Evolutionary conservation across 1,140 invertebrate species (phyloP).

Genomic region (Alviniconcha marisindica): DNA sequence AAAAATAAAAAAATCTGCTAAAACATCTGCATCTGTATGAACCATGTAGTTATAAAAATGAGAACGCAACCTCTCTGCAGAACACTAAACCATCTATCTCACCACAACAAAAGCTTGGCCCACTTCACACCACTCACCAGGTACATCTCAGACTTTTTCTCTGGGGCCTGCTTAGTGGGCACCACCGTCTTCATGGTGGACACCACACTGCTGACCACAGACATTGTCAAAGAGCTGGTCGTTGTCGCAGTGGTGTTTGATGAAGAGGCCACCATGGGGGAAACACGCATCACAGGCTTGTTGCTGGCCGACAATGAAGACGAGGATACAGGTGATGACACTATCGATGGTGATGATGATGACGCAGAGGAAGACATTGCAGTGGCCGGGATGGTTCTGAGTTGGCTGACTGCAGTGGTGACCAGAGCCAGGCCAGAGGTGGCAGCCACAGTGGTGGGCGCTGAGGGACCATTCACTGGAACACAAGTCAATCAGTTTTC

Average conservation of each 20-base stretch:
- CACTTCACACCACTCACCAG: slow-evolving; percentile 55
- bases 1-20: too few species aligned
- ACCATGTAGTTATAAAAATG: too few species aligned
- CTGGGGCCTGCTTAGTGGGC: slow-evolving; percentile 35
- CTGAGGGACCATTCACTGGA: slow-evolving; percentile 58
- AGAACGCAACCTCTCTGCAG: too few species aligned
- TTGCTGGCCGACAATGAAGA: slow-evolving; percentile 12
- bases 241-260: slow-evolving; percentile 13
- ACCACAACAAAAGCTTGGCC: too few species aligned
- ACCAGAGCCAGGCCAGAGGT: slow-evolving; percentile 41
- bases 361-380: not conserved
- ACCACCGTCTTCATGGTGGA: slow-evolving; percentile 34
- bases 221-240: not conserved
- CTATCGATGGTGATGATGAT: slow-evolving; percentile 2
- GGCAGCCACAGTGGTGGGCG: slow-evolving; percentile 56
- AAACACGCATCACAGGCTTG: slow-evolving; percentile 54
- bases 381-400: slow-evolving; percentile 48
- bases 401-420: slow-evolving; percentile 50
- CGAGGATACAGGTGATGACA: slow-evolving; percentile 31
- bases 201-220: slow-evolving; percentile 40
- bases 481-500: not conserved
- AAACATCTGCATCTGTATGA: too few species aligned
- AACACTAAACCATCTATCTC: too few species aligned
- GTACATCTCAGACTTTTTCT: slow-evolving; percentile 53
- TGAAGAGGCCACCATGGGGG: slow-evolving; percentile 43